Percentiles rank a stretch among this genome's conserved stretches.
Conservation (phyloP, 2,888 invertebrate species). For the Phengaris arion region DNA sequence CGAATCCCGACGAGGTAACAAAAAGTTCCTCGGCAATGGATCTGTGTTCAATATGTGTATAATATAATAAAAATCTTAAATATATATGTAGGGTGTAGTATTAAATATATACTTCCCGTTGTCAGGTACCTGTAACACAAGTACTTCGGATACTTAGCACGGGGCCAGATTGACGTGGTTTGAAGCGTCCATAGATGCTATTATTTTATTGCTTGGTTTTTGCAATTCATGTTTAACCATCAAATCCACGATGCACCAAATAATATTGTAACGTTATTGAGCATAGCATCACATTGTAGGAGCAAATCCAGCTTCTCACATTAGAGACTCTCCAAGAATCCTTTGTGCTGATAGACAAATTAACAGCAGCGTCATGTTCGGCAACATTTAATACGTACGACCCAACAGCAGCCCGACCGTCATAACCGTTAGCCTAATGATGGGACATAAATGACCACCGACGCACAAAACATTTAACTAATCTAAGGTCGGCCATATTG, state of each 20-base stretch:
- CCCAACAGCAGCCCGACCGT: constrained; percentile 40
- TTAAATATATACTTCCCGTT: too few relatives aligned
- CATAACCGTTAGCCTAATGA: constrained; percentile 70
- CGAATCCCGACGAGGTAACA: too few relatives aligned
- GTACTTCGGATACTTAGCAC: too few relatives aligned
- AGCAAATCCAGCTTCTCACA: not conserved
- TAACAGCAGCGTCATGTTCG: constrained; percentile 24
- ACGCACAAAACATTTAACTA: constrained; percentile 69
- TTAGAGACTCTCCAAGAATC: not conserved
- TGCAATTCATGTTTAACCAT: not conserved
- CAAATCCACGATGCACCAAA: not conserved
- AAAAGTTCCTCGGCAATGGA: too few relatives aligned
- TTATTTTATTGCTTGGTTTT: too few relatives aligned
- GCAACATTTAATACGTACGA: constrained; percentile 25
- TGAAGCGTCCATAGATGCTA: too few relatives aligned
- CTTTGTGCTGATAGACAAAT: constrained; percentile 15
- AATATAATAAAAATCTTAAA: too few relatives aligned
- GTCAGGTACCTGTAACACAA: too few relatives aligned
- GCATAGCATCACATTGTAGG: not conserved
- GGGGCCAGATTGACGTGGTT: too few relatives aligned
- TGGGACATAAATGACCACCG: constrained; percentile 59
- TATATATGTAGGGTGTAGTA: too few relatives aligned
- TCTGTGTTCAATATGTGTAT: too few relatives aligned
- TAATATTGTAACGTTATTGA: not conserved
- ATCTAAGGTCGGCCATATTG: constrained; percentile 57